Percentiles rank a stretch among this genome's conserved stretches.
Evolutionary conservation across 2,797 vertebrate species (phyloP).

Genomic region (Pangasius macronema): DNA sequence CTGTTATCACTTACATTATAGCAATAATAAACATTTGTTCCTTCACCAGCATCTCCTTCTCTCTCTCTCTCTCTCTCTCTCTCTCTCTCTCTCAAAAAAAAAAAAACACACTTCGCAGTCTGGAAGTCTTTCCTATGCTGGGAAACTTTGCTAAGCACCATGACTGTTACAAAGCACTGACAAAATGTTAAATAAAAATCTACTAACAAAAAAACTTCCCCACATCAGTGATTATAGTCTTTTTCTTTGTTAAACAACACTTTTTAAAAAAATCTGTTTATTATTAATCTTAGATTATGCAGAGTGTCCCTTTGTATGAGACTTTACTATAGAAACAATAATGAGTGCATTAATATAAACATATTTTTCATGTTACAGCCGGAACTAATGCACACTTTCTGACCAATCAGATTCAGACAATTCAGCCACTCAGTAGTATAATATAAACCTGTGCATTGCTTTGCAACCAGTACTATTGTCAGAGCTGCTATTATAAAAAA

Average conservation of each 20-base stretch:
- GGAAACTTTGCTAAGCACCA: neutral
- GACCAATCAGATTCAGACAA: neutral
- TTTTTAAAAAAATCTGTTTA: neutral
- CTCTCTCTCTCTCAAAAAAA: neutral
- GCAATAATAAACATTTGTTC: neutral
- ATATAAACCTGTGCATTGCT: neutral
- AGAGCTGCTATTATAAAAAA: neutral
- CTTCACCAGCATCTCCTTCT: neutral
- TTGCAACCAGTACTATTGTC: neutral
- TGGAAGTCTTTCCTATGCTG: neutral
- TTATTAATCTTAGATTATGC: neutral
- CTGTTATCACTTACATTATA: neutral
- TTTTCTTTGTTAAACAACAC: neutral
- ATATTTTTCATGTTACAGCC: neutral
- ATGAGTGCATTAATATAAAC: neutral
- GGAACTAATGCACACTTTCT: neutral
- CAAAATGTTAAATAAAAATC: neutral
- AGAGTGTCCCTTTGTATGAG: neutral
- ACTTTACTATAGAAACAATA: neutral
- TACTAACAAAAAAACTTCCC: neutral
- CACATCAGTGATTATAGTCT: neutral
- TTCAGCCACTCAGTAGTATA: neutral
- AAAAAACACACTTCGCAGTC: neutral
- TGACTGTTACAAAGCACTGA: neutral
- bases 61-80: neutral